A percentile compares a stretch with the other conserved stretches of the same genome.
Conservation (phyloP, 2,113 vertebrate species). For the Semicossyphus pulcher region DNA sequence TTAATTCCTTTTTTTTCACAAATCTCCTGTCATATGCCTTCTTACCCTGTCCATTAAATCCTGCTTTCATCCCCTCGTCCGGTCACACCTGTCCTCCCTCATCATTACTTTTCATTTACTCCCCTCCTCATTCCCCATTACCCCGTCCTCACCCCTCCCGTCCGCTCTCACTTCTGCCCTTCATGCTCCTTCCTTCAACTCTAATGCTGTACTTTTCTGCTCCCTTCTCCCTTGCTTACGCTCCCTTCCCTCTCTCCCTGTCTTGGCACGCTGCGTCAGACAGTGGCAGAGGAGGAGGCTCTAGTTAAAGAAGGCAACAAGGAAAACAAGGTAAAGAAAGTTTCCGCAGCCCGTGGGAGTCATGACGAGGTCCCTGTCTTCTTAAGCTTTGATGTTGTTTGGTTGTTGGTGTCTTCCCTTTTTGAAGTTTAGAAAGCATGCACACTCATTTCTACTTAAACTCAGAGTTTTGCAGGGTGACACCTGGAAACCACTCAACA, state of each 20-base stretch:
- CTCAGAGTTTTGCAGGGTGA: not conserved
- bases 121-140: not conserved
- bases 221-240: not conserved
- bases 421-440: constrained; percentile 14
- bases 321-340: constrained; percentile 82
- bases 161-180: not conserved
- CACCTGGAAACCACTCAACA: constrained; percentile 1
- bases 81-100: not conserved
- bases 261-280: constrained; percentile 74
- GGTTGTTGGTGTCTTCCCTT: not conserved
- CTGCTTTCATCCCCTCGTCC: not conserved
- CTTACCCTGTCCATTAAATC: not conserved
- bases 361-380: not conserved
- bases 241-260: constrained; percentile 17
- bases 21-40: not conserved
- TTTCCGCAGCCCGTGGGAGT: not conserved
- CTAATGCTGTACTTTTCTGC: constrained; percentile 5
- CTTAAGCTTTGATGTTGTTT: not conserved
- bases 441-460: not conserved
- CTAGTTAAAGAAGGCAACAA: constrained; percentile 84
- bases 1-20: not conserved
- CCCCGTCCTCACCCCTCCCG: not conserved
- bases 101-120: not conserved
- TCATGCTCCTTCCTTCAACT: not conserved
- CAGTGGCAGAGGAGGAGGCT: constrained; percentile 84